A percentile compares a stretch with the other conserved stretches of the same genome.
Evolutionary conservation across 2,888 invertebrate genomes (phyloP).

Genomic region (Scaptomyza polygonia): DNA sequence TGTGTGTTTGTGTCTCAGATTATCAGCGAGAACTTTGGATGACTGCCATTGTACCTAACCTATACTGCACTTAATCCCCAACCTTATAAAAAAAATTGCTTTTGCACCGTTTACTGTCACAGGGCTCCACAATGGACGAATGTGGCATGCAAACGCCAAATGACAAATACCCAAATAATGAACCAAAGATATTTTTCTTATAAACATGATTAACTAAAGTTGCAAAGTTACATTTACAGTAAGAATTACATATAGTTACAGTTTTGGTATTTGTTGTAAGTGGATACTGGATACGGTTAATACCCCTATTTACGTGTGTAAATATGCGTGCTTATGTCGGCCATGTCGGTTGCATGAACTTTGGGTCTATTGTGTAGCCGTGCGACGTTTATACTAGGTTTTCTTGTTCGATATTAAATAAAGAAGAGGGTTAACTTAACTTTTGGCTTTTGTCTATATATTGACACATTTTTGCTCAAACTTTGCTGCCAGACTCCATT

Average conservation of each 20-base stretch:
- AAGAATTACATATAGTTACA: slow-evolving; percentile 8
- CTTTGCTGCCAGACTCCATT: slow-evolving; percentile 84
- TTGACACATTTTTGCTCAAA: slow-evolving; percentile 84
- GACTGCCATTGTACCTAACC: neutral
- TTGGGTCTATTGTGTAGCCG: slow-evolving; percentile 81
- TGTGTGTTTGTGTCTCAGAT: slow-evolving; percentile 10
- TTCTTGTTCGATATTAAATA: slow-evolving; percentile 66
- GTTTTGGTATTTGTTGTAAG: slow-evolving; percentile 9
- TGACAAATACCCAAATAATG: no score
- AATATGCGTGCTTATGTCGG: neutral
- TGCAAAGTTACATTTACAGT: slow-evolving; percentile 28
- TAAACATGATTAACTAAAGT: slow-evolving; percentile 29
- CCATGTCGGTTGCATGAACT: slow-evolving; percentile 63
- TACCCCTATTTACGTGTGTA: neutral
- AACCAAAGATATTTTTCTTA: no score
- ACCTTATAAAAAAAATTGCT: neutral
- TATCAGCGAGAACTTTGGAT: neutral
- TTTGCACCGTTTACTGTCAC: slow-evolving; percentile 56
- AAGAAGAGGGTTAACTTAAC: slow-evolving; percentile 30
- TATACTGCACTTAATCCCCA: neutral
- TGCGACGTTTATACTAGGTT: slow-evolving; percentile 76
- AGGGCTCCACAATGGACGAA: slow-evolving; percentile 75
- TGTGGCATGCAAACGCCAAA: slow-evolving; percentile 56
- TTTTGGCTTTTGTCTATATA: slow-evolving; percentile 82
- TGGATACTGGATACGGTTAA: slow-evolving; percentile 40